These are phyloP conservation scores for Falco naumanni DNA, from an alignment of 2,797 vertebrate species.

Conservation along the genomic window DNA sequence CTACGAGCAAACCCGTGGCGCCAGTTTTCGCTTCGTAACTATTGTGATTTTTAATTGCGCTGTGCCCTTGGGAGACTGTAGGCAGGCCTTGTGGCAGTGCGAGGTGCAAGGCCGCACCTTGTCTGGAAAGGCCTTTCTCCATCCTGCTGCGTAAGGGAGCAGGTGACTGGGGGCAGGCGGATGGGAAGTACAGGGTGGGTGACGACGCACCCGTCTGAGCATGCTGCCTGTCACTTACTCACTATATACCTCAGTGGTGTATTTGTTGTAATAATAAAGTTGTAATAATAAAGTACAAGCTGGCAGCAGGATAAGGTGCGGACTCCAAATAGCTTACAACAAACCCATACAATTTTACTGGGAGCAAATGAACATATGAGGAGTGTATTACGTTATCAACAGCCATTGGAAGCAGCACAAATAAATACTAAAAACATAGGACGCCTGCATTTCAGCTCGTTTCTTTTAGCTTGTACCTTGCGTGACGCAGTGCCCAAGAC, in stretches of 20 bases:
- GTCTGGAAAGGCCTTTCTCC: neutral
- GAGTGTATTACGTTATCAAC: fast-evolving
- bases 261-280: neutral
- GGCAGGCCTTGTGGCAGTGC: neutral
- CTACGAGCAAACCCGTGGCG: neutral
- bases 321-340: neutral
- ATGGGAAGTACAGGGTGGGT: neutral
- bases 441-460: neutral
- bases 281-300: neutral
- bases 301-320: neutral
- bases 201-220: fast-evolving
- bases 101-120: fast-evolving
- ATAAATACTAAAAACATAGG: neutral
- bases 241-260: fast-evolving
- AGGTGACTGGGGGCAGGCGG: fast-evolving
- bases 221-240: neutral
- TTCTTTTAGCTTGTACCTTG: neutral
- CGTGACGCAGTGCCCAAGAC: neutral
- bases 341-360: neutral
- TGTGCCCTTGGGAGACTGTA: neutral
- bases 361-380: fast-evolving
- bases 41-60: neutral
- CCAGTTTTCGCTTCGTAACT: neutral
- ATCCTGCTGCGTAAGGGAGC: neutral
- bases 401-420: fast-evolving